These are phyloP conservation scores for Tadarida brasiliensis DNA, from an alignment of 2,797 vertebrate genomes.

Conservation along the genomic window DNA sequence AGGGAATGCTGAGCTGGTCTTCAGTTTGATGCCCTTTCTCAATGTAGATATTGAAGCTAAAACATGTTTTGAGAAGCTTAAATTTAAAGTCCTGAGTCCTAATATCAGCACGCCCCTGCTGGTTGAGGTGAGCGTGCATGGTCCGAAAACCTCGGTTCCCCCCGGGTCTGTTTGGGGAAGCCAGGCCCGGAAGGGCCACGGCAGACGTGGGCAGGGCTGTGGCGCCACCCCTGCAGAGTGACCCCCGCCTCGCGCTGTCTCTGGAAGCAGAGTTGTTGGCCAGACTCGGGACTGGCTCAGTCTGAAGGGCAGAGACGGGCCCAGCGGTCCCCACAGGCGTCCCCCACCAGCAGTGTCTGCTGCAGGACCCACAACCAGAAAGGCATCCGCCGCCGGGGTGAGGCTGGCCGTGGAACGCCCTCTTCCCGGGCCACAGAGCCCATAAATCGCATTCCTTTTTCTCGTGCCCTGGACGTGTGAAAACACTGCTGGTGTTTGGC, in stretches of 20 bases:
- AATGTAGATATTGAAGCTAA: neutral
- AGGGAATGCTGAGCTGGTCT: neutral
- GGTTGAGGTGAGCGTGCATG: neutral
- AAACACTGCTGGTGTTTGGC: neutral
- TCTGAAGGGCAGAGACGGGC: neutral
- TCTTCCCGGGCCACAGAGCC: neutral
- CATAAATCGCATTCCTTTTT: neutral
- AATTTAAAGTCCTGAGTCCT: neutral
- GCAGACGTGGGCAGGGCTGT: accelerated
- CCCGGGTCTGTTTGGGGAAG: neutral
- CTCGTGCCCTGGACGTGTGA: neutral
- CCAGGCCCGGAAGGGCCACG: too few relatives aligned
- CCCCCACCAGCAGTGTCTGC: neutral
- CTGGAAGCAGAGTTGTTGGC: neutral
- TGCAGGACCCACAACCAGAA: neutral
- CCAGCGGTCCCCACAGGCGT: neutral
- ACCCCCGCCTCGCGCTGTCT: neutral
- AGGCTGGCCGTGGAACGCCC: accelerated
- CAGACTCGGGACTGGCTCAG: neutral
- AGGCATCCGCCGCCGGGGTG: neutral
- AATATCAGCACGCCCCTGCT: neutral
- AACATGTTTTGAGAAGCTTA: neutral
- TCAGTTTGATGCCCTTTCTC: neutral
- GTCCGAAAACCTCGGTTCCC: neutral
- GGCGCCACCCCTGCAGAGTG: accelerated